phyloP scores from a whole-genome alignment of 2,113 vertebrate genomes.

The Myodes glareolus region DNA sequence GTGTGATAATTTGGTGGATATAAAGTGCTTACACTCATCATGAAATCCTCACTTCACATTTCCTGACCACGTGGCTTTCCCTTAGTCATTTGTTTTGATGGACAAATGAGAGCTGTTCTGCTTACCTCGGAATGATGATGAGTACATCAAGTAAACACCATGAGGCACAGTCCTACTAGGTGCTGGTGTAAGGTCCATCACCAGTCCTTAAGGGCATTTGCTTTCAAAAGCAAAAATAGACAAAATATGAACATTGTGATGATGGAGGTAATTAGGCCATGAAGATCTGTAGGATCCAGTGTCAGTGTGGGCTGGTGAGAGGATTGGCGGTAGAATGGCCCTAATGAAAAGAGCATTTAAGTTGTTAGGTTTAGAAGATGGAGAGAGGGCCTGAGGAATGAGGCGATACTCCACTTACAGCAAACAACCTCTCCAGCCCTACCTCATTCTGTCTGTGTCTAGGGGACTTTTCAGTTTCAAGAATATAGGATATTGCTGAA shows the following conservation, averaged over 20 bases:
- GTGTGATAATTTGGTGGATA: neutral
- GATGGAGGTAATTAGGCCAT: neutral
- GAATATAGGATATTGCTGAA: neutral
- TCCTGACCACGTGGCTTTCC: neutral
- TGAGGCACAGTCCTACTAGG: neutral
- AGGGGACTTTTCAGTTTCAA: constrained; percentile 8
- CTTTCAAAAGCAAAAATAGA: constrained; percentile 4
- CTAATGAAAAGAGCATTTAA: neutral
- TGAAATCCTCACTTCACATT: constrained; percentile 21
- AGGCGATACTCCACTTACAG: neutral
- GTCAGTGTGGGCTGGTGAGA: neutral
- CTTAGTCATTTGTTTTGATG: constrained; percentile 41
- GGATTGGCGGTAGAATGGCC: neutral
- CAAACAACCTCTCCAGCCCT: neutral
- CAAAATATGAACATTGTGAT: neutral
- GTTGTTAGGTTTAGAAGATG: constrained; percentile 30
- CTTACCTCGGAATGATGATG: neutral
- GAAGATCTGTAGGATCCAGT: neutral
- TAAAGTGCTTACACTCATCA: neutral
- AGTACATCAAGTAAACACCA: neutral
- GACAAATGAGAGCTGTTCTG: neutral
- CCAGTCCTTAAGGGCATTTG: neutral
- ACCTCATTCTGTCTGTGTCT: neutral
- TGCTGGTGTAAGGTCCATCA: neutral
- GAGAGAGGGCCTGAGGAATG: neutral